Conservation (phyloP, 2,888 invertebrate genomes). For the Cephalotes varians region DNA sequence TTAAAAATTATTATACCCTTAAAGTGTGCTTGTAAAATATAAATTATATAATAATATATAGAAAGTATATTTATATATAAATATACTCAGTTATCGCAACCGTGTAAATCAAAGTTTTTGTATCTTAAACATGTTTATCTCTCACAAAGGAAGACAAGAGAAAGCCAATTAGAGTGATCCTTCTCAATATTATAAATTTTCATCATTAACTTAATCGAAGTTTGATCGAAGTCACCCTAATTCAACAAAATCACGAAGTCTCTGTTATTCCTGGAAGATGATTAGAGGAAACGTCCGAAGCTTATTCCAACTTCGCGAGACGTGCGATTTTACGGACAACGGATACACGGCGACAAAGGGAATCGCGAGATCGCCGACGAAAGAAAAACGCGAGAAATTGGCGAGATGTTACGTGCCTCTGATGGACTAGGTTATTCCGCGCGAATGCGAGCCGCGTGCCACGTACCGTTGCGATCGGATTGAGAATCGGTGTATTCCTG, state of each 20-base stretch:
- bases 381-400: background rate
- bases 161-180: background rate
- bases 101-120: background rate
- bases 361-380: background rate
- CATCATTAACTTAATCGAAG: background rate
- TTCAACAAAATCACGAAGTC: background rate
- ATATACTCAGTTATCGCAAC: background rate
- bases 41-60: too few relatives aligned
- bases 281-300: background rate
- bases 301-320: background rate
- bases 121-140: background rate
- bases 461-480: constrained; percentile 32
- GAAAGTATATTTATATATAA: too few relatives aligned
- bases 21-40: too few relatives aligned
- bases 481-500: constrained; percentile 33
- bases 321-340: background rate
- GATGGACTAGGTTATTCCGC: constrained; percentile 16
- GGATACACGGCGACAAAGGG: background rate
- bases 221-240: background rate
- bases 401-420: background rate
- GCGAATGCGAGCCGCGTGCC: constrained; percentile 7
- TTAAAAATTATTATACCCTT: too few relatives aligned
- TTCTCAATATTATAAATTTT: background rate
- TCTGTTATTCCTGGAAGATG: background rate
- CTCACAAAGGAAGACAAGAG: background rate